Evolutionary conservation across 2,888 invertebrate genomes (phyloP), one percentile per base, ranked within the genome.

Genomic region (Onchidella celtica): DNA sequence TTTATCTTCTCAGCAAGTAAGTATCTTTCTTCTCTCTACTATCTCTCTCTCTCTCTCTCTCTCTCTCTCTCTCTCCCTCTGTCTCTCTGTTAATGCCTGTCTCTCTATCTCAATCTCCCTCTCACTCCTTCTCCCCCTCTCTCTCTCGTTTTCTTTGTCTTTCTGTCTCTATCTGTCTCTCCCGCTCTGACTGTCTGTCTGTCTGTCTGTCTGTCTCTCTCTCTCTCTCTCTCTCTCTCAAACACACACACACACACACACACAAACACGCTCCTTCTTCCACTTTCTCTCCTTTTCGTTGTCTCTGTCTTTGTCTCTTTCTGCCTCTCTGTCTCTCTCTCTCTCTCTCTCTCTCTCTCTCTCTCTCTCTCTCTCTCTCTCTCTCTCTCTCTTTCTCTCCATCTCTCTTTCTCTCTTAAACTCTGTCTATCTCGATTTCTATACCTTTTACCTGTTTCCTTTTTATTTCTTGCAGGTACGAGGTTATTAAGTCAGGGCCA

Each of bases 211-310:
- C 47, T 72, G 47, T 72, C 47, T 72, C 72, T 47, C 72, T 72
- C 72, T 47, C 72, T 72, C 47, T 47, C 72, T 72, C 72, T 72
- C 72, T 66, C 66, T 66, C 66, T 66, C 66, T 66, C 66, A 29
- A 27, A 29, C 66, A 29, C 66, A 29, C 29, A n/a, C n/a, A n/a
- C n/a, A n/a, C n/a, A n/a, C n/a, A n/a, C n/a, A n/a, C n/a, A n/a
- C n/a, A n/a, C n/a, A n/a, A n/a, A n/a, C n/a, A n/a, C n/a, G n/a
- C n/a, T n/a, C n/a, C n/a, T n/a, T n/a, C n/a, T n/a, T n/a, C n/a
- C n/a, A n/a, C n/a, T n/a, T n/a, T n/a, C n/a, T n/a, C n/a, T n/a
- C n/a, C n/a, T n/a, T n/a, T n/a, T n/a, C 77, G 14, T 29, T 65
- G 27, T 38, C 76, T 76, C 27, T 76, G 65, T 76, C 40, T 76